Evolutionary conservation across 2,797 vertebrate species (phyloP).

Genomic region (Hephaestus fuliginosus): DNA sequence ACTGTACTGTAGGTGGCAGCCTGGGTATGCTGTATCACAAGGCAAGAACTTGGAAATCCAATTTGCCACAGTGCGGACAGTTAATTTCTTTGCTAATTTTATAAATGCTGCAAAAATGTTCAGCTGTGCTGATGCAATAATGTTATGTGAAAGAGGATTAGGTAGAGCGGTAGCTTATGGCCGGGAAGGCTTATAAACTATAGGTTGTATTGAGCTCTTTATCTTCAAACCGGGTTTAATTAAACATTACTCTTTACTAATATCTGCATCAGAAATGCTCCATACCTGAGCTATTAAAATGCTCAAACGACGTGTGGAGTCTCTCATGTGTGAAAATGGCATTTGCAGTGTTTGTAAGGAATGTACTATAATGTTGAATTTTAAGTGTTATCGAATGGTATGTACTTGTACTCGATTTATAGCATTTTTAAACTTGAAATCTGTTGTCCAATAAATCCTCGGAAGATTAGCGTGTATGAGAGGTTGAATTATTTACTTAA

Average conservation of each 20-base stretch:
- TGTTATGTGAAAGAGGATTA: constrained; percentile 86
- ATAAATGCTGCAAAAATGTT: constrained; percentile 86
- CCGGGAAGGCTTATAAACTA: constrained; percentile 83
- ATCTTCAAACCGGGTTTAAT: constrained; percentile 85
- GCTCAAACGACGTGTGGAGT: constrained; percentile 61
- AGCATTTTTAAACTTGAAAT: constrained; percentile 73
- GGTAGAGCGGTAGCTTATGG: constrained; percentile 82
- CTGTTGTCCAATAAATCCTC: constrained; percentile 82
- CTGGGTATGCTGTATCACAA: constrained; percentile 80
- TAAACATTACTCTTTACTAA: constrained; percentile 85
- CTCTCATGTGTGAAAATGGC: constrained; percentile 71
- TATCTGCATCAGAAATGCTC: constrained; percentile 80
- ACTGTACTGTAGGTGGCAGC: constrained; percentile 88
- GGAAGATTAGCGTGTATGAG: constrained; percentile 70
- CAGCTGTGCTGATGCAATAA: constrained; percentile 83
- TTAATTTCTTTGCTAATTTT: constrained; percentile 89
- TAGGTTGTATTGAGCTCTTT: constrained; percentile 85
- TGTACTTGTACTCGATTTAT: constrained; percentile 67
- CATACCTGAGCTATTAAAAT: constrained; percentile 77
- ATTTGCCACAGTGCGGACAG: constrained; percentile 85
- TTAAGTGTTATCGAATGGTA: constrained; percentile 59
- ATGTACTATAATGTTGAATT: constrained; percentile 54
- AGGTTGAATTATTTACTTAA: constrained; percentile 73
- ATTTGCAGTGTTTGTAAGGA: constrained; percentile 54
- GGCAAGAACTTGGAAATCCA: constrained; percentile 79